These are phyloP conservation scores for Gopherus flavomarginatus DNA, from an alignment of 2,113 vertebrate genomes.

Conservation along the genomic window DNA sequence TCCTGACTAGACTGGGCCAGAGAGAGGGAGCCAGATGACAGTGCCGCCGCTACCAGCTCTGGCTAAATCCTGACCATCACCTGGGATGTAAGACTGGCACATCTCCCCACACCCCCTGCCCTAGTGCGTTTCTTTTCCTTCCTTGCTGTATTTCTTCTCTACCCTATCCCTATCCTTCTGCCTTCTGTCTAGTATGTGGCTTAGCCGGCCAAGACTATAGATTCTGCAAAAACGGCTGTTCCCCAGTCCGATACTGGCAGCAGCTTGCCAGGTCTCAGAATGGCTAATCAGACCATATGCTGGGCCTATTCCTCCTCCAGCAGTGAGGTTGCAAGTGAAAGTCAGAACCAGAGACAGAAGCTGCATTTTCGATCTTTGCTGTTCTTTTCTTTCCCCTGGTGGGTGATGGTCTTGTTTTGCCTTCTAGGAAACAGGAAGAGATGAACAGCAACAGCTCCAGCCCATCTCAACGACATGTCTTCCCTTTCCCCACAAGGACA, in stretches of 20 bases:
- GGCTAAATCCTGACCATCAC: too few relatives aligned
- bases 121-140: too few relatives aligned
- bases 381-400: not conserved
- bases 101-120: too few relatives aligned
- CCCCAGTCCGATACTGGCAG: not conserved
- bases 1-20: not conserved
- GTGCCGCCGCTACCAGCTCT: not conserved
- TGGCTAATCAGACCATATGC: not conserved
- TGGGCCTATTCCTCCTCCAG: not conserved
- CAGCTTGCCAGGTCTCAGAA: not conserved
- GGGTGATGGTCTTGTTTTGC: not conserved
- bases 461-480: not conserved
- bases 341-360: not conserved
- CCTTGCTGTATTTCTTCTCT: too few relatives aligned
- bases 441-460: not conserved
- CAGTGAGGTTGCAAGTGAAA: not conserved
- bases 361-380: not conserved
- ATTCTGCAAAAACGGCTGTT: not conserved
- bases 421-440: not conserved
- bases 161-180: too few relatives aligned
- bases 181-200: not conserved
- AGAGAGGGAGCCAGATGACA: not conserved
- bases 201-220: not conserved
- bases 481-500: not conserved
- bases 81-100: not conserved